Percentiles rank a stretch among this genome's conserved stretches.
Conservation (phyloP, 2,888 invertebrate species). For the Dolichomitus sp. region DNA sequence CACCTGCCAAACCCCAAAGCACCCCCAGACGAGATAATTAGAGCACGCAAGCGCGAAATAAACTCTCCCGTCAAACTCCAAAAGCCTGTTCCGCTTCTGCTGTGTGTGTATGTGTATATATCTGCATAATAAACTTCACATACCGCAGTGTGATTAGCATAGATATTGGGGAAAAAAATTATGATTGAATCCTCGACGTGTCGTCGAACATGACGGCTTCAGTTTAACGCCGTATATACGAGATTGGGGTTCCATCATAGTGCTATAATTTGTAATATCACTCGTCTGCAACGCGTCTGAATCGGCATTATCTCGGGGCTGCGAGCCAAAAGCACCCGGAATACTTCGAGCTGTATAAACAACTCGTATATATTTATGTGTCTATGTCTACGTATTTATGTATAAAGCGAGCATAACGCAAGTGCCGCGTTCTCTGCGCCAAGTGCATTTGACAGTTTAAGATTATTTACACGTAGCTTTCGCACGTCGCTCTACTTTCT, state of each 20-base stretch:
- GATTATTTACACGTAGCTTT: conserved; percentile 76
- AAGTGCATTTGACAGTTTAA: conserved; percentile 78
- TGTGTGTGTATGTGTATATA: neutral
- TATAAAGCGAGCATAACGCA: conserved; percentile 37
- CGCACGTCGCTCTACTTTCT: conserved; percentile 52
- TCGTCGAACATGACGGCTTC: conserved; percentile 42
- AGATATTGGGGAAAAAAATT: conserved; percentile 57
- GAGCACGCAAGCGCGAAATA: conserved; percentile 66
- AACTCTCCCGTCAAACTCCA: conserved; percentile 64
- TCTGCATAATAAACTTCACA: conserved; percentile 22
- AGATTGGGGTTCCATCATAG: neutral
- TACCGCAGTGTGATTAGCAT: conserved; percentile 52
- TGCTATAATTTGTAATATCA: conserved; percentile 18
- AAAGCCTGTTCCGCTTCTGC: conserved; percentile 47
- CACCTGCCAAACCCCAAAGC: conserved; percentile 61
- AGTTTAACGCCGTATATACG: conserved; percentile 25
- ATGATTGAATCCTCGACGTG: conserved; percentile 48
- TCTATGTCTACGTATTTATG: conserved; percentile 28
- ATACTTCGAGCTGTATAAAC: conserved; percentile 10
- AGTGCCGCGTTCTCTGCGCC: conserved; percentile 59
- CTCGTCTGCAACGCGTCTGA: conserved; percentile 12
- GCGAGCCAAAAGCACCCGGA: conserved; percentile 8
- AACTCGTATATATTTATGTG: neutral
- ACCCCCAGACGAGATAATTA: conserved; percentile 64
- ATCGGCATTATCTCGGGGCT: conserved; percentile 29